Conservation (phyloP, 1,140 invertebrate species). For the Leptoteleia sp. region DNA sequence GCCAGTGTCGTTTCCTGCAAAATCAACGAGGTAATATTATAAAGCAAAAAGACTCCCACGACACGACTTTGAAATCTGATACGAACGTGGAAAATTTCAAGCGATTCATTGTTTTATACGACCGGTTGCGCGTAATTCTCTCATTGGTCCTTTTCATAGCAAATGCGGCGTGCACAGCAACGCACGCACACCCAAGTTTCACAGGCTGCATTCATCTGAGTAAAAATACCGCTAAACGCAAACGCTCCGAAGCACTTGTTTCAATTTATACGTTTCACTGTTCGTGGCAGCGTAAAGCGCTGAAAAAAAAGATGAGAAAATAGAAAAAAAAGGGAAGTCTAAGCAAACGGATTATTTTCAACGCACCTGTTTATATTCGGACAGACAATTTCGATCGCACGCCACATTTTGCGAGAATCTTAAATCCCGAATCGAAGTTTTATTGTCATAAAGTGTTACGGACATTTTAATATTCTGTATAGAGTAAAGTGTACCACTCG, state of each 20-base stretch:
- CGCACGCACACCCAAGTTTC: conserved; percentile 14
- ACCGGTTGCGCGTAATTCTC: conserved; percentile 70
- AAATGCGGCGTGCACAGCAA: conserved; percentile 9
- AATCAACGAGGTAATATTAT: conserved; percentile 47
- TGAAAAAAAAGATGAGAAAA: no score
- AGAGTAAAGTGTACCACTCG: no score
- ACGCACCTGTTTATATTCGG: no score
- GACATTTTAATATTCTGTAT: no score
- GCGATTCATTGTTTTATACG: conserved; percentile 70
- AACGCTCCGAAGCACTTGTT: conserved; percentile 54
- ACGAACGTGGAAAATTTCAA: conserved; percentile 66
- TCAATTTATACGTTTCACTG: no score
- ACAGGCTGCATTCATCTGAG: conserved; percentile 34
- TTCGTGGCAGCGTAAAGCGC: no score
- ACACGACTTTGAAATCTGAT: conserved; percentile 60
- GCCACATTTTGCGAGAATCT: no score
- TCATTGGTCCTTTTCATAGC: conserved; percentile 66
- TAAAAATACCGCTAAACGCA: conserved; percentile 64
- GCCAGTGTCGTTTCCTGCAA: conserved; percentile 70
- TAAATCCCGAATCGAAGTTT: no score
- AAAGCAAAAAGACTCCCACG: conserved; percentile 69
- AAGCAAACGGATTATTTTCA: no score
- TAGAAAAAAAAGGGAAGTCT: no score
- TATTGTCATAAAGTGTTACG: no score
- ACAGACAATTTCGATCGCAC: no score